Evolutionary conservation across 2,888 invertebrate species (phyloP).

Genomic region (Panzeria rudis): DNA sequence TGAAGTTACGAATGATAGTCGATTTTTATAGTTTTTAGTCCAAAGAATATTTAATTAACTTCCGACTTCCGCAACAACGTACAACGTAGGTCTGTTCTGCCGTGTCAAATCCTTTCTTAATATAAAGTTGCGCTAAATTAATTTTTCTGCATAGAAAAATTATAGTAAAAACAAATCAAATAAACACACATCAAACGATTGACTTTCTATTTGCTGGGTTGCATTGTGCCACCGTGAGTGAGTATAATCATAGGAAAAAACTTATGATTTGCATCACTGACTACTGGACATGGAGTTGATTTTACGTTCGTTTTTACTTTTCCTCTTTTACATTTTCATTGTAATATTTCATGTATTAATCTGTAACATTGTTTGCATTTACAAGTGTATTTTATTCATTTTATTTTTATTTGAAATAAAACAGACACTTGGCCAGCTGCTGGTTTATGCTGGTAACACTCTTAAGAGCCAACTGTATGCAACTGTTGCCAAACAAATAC

Average conservation of each 20-base stretch:
- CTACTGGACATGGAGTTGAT: conserved; percentile 48
- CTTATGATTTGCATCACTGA: conserved; percentile 65
- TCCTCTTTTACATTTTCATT: conserved; percentile 25
- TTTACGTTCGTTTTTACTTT: conserved; percentile 22
- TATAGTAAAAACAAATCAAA: background rate
- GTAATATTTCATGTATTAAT: conserved; percentile 66
- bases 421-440: conserved; percentile 75
- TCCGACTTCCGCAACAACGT: no score
- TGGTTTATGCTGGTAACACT: conserved; percentile 68
- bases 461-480: conserved; percentile 39
- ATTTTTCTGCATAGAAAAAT: no score
- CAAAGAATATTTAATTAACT: no score
- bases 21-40: no score
- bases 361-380: conserved; percentile 63
- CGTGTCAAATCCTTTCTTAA: no score
- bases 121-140: no score
- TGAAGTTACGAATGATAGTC: no score
- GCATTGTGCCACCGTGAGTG: background rate
- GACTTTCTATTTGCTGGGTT: background rate
- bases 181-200: background rate
- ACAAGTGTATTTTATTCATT: conserved; percentile 47
- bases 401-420: conserved; percentile 69
- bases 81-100: no score
- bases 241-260: background rate
- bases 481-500: conserved; percentile 41